Percentiles rank a stretch among this genome's conserved stretches.
These are phyloP conservation scores for Slavum lentiscoides DNA, from an alignment of 2,888 invertebrate species.

Conservation along the genomic window DNA sequence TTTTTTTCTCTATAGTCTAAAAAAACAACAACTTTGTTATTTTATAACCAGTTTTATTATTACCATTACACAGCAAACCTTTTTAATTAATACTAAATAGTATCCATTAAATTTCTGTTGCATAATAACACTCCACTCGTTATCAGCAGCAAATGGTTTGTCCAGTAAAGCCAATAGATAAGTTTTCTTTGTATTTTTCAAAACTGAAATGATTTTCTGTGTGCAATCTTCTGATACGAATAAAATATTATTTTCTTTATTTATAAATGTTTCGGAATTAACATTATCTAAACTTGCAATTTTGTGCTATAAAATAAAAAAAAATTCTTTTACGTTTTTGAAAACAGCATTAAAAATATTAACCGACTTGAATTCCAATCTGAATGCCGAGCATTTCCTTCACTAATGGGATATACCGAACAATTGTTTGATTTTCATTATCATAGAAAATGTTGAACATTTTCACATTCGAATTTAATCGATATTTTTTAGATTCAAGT, in stretches of 20 bases:
- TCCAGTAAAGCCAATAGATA: constrained; percentile 10
- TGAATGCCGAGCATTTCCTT: constrained; percentile 19
- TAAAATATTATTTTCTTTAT: constrained; percentile 9
- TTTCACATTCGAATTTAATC: background rate
- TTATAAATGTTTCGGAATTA: background rate
- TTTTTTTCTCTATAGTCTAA: constrained; percentile 4
- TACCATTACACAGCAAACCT: constrained; percentile 1
- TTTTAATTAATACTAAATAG: constrained; percentile 22
- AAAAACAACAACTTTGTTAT: background rate
- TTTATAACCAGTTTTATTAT: too few species aligned
- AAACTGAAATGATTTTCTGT: background rate
- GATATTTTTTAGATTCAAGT: constrained; percentile 30
- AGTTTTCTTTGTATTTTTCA: constrained; percentile 2
- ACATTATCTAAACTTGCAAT: background rate
- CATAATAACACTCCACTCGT: constrained; percentile 36
- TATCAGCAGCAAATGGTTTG: background rate
- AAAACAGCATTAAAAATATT: background rate
- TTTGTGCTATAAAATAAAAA: constrained; percentile 13
- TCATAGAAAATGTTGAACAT: constrained; percentile 7
- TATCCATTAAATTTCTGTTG: constrained; percentile 34
- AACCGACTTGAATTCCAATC: constrained; percentile 23
- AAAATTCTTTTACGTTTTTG: background rate
- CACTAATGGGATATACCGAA: background rate
- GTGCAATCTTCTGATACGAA: background rate
- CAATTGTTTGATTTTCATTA: background rate